phyloP scores from a whole-genome alignment of 1,140 invertebrate species.

The Limonius californicus region DNA sequence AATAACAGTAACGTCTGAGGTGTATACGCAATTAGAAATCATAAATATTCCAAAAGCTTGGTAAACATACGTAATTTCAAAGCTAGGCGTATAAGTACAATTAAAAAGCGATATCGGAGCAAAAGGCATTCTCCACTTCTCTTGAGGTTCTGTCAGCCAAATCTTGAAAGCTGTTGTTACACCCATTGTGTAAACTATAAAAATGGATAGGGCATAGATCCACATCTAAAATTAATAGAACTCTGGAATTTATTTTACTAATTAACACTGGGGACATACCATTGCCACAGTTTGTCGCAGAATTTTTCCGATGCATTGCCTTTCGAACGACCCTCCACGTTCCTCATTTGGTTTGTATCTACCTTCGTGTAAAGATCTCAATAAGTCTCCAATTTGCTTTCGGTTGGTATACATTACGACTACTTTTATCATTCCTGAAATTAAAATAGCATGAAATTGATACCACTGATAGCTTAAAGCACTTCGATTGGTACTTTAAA shows the following conservation, averaged over 20 bases:
- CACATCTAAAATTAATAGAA: too few species aligned
- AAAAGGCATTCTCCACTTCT: neutral
- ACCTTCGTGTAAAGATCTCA: neutral
- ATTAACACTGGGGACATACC: too few species aligned
- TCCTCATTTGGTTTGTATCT: neutral
- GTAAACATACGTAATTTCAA: neutral
- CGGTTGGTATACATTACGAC: neutral
- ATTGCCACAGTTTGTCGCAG: too few species aligned
- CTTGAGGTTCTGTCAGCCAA: neutral
- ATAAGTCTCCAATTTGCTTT: neutral
- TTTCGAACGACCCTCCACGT: neutral
- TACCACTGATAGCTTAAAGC: too few species aligned
- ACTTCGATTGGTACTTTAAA: too few species aligned
- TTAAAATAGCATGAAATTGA: too few species aligned
- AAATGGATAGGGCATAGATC: too few species aligned
- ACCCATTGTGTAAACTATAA: too few species aligned
- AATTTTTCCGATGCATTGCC: neutral
- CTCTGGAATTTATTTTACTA: too few species aligned
- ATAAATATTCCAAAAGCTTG: constrained; percentile 9
- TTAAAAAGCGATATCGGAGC: neutral
- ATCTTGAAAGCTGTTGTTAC: too few species aligned
- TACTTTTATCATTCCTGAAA: neutral
- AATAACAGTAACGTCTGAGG: neutral
- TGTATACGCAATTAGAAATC: neutral
- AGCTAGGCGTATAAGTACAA: neutral